phyloP scores from a whole-genome alignment of 2,113 vertebrate species.

The Mus pahari region DNA sequence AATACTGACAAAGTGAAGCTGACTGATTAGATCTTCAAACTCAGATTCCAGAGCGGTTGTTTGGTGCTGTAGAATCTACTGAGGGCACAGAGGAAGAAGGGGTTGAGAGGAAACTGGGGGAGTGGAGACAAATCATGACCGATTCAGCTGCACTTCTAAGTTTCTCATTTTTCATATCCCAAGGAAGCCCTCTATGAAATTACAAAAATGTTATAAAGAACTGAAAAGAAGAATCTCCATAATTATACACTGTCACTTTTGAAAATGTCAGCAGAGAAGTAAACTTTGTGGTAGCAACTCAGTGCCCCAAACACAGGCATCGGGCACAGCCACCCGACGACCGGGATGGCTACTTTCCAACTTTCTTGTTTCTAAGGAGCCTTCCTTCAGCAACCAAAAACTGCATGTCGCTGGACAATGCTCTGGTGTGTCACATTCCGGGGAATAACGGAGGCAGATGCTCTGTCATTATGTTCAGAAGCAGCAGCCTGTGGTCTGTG shows the following conservation, averaged over 20 bases:
- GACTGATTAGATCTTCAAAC: not conserved
- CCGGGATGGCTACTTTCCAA: not conserved
- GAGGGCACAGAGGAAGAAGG: not conserved
- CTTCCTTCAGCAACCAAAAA: not conserved
- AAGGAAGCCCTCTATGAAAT: slow-evolving; percentile 34
- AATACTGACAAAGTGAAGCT: not conserved
- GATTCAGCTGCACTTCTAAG: not conserved
- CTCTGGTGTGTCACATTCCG: not conserved
- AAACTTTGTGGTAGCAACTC: slow-evolving; percentile 31
- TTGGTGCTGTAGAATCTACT: not conserved
- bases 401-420: not conserved
- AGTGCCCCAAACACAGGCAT: not conserved
- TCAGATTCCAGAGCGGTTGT: not conserved
- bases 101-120: not conserved
- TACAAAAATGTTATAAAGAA: not conserved
- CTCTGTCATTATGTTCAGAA: slow-evolving; percentile 62
- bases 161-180: not conserved
- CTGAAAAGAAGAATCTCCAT: not conserved
- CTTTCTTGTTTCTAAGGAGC: not conserved
- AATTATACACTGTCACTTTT: slow-evolving; percentile 12
- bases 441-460: not conserved
- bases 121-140: not conserved
- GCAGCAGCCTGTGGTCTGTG: slow-evolving; percentile 55
- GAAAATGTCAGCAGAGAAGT: slow-evolving; percentile 2
- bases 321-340: not conserved